Evolutionary conservation across 2,888 invertebrate genomes (phyloP).

Genomic region (Macrophya annulata): DNA sequence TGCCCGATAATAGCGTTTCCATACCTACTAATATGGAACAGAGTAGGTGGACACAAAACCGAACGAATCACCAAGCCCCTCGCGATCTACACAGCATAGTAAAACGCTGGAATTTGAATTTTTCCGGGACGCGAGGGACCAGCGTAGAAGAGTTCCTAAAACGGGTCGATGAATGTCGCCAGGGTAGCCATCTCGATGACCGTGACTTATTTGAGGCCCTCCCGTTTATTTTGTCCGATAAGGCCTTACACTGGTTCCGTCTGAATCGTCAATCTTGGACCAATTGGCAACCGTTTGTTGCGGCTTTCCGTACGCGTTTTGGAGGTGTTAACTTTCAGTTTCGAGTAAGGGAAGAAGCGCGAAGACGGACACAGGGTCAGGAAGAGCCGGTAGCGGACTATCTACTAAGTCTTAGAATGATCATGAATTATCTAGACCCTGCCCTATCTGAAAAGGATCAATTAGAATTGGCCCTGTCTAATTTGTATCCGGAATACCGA

Average conservation of each 20-base stretch:
- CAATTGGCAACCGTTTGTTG: background rate
- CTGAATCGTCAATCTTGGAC: background rate
- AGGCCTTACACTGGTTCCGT: background rate
- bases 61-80: background rate
- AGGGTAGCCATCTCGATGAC: background rate
- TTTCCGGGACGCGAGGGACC: background rate
- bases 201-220: background rate
- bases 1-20: no score
- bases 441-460: background rate
- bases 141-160: background rate
- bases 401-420: background rate
- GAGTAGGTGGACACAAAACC: no score
- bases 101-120: background rate
- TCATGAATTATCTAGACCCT: background rate
- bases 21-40: no score
- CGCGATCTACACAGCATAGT: background rate
- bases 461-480: background rate
- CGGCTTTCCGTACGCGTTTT: background rate
- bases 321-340: background rate
- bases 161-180: background rate
- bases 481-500: background rate
- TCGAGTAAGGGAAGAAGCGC: background rate
- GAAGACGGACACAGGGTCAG: background rate
- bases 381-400: background rate
- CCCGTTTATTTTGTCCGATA: background rate